A percentile compares a stretch with the other conserved stretches of the same genome.
These are phyloP conservation scores for Delia radicum DNA, from an alignment of 1,140 invertebrate genomes.

Conservation along the genomic window DNA sequence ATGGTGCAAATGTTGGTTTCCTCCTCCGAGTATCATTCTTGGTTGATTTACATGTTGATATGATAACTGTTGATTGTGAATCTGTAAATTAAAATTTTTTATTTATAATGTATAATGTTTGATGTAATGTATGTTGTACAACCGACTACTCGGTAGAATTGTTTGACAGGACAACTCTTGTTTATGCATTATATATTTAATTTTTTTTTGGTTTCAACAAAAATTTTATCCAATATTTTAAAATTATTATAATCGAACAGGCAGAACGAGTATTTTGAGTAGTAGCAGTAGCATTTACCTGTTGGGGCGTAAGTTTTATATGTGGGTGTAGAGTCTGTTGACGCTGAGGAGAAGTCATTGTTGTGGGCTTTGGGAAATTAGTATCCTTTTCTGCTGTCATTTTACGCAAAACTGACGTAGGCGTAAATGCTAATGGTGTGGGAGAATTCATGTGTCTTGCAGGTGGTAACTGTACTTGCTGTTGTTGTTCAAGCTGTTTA, in stretches of 20 bases:
- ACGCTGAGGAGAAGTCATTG: neutral
- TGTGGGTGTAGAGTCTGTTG: conserved; percentile 45
- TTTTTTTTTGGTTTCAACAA: too few species aligned
- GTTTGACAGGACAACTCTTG: too few species aligned
- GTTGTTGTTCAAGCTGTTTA: conserved; percentile 39
- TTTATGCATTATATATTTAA: too few species aligned
- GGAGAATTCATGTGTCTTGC: conserved; percentile 55
- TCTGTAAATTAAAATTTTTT: too few species aligned
- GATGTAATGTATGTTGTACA: too few species aligned
- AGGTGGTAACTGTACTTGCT: conserved; percentile 35
- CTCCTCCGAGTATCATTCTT: conserved; percentile 49
- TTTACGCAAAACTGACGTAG: conserved; percentile 86
- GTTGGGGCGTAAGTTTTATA: conserved; percentile 53
- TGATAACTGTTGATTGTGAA: conserved; percentile 16
- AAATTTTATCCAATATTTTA: too few species aligned
- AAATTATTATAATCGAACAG: too few species aligned
- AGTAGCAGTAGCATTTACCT: too few species aligned
- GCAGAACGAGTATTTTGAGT: too few species aligned
- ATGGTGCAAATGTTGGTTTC: conserved; percentile 13
- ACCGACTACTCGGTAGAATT: too few species aligned
- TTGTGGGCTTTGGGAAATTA: conserved; percentile 9
- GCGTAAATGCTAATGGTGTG: conserved; percentile 80
- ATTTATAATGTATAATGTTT: too few species aligned
- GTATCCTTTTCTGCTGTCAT: conserved; percentile 86
- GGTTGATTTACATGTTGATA: conserved; percentile 35